phyloP scores from a whole-genome alignment of 2,888 invertebrate species.

The Endotricha flammealis region DNA sequence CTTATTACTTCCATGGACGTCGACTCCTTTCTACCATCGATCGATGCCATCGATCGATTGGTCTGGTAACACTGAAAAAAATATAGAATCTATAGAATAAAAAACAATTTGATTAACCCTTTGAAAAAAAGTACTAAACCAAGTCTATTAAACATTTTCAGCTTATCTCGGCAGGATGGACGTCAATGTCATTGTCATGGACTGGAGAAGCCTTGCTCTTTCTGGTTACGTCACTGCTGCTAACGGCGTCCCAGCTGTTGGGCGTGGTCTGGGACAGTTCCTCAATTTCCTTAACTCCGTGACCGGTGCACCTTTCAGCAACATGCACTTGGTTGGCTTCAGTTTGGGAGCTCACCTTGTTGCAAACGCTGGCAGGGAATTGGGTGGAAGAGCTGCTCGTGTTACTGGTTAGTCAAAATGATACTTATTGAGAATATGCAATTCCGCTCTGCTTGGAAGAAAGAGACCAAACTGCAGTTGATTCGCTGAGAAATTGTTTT shows the following conservation, averaged over 20 bases:
- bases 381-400: slow-evolving; percentile 11
- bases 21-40: too few relatives aligned
- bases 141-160: slow-evolving; percentile 16
- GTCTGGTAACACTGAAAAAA: too few relatives aligned
- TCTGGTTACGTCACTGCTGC: slow-evolving; percentile 28
- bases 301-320: slow-evolving; percentile 37
- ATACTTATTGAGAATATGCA: too few relatives aligned
- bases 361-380: slow-evolving; percentile 43
- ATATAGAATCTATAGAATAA: too few relatives aligned
- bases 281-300: slow-evolving; percentile 41
- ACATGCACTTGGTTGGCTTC: slow-evolving; percentile 35
- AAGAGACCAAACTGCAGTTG: too few relatives aligned
- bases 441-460: too few relatives aligned
- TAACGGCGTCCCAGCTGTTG: slow-evolving; percentile 48
- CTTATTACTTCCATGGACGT: too few relatives aligned
- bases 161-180: slow-evolving; percentile 36
- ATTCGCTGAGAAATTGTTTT: too few relatives aligned
- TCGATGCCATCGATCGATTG: too few relatives aligned
- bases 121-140: too few relatives aligned
- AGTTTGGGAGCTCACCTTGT: slow-evolving; percentile 58
- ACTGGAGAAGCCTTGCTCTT: slow-evolving; percentile 43
- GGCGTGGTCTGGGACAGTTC: slow-evolving; percentile 59
- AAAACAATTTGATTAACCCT: too few relatives aligned
- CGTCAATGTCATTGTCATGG: slow-evolving; percentile 46
- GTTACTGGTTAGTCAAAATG: slow-evolving; percentile 14